Percentiles rank a stretch among this genome's conserved stretches.
Evolutionary conservation across 2,888 invertebrate genomes (phyloP).

Genomic region (Eilema sororculum): DNA sequence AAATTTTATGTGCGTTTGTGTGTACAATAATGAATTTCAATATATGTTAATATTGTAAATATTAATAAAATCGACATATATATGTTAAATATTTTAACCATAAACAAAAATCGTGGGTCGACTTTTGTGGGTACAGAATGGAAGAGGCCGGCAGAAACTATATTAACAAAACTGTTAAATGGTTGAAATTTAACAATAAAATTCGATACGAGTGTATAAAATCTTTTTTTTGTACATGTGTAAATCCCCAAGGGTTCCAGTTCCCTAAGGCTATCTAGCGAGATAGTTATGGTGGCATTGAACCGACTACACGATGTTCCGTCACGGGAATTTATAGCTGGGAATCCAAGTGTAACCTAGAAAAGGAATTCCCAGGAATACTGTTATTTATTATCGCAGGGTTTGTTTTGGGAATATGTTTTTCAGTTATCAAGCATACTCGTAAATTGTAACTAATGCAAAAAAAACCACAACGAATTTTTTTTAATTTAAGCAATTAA

Average conservation of each 20-base stretch:
- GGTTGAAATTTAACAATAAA: not conserved
- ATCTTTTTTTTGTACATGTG: slow-evolving; percentile 4
- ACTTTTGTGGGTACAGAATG: too few species aligned
- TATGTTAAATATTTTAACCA: too few species aligned
- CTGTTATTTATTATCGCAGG: not conserved
- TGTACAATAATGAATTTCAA: too few species aligned
- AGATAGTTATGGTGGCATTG: not conserved
- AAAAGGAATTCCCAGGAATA: not conserved
- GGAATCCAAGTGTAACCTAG: slow-evolving; percentile 1
- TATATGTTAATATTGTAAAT: too few species aligned
- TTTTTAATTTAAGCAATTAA: too few species aligned
- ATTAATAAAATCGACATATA: too few species aligned
- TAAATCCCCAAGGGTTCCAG: not conserved
- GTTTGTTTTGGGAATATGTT: not conserved
- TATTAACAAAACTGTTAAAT: not conserved
- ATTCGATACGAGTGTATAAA: not conserved
- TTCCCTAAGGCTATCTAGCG: not conserved
- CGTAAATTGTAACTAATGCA: too few species aligned
- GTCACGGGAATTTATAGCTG: not conserved
- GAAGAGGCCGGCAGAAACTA: too few species aligned
- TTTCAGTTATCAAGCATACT: not conserved
- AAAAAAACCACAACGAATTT: too few species aligned
- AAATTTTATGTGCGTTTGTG: too few species aligned
- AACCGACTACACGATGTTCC: not conserved
- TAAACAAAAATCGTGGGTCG: too few species aligned